A percentile compares a stretch with the other conserved stretches of the same genome.
These are phyloP conservation scores for Dimorphilus gyrociliatus DNA, from an alignment of 2,888 invertebrate genomes.

Conservation along the genomic window DNA sequence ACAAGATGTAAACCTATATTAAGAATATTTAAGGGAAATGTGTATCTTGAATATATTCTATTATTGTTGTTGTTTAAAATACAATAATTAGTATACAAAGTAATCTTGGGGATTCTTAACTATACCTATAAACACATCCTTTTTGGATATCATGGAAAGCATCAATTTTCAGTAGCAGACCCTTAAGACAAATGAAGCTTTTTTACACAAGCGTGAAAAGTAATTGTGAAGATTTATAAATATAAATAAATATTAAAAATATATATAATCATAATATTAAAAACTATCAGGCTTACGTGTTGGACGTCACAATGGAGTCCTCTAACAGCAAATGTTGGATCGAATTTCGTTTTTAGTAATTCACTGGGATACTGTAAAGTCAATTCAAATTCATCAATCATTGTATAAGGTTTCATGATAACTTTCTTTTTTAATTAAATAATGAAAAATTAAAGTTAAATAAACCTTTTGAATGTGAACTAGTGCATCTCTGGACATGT, in stretches of 20 bases:
- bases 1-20: conserved; percentile 1
- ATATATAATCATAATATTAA: conserved; percentile 1
- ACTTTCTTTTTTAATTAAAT: conserved; percentile 2
- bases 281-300: conserved; percentile 41
- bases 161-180: conserved; percentile 77
- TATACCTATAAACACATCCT: conserved; percentile 63
- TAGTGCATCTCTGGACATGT: conserved; percentile 67
- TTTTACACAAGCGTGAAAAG: too few relatives aligned
- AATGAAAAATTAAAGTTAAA: too few relatives aligned
- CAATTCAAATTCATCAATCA: neutral
- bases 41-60: neutral
- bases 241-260: conserved; percentile 1
- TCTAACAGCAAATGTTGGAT: conserved; percentile 81
- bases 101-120: conserved; percentile 1
- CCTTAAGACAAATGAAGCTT: too few relatives aligned
- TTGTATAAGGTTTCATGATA: neutral
- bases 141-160: conserved; percentile 90
- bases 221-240: conserved; percentile 3
- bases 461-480: conserved; percentile 69
- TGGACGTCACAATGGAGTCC: conserved; percentile 96
- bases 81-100: neutral
- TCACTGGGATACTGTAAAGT: conserved; percentile 65
- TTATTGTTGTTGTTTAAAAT: neutral
- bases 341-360: conserved; percentile 60
- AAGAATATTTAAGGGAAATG: neutral